A percentile compares a stretch with the other conserved stretches of the same genome.
Evolutionary conservation across 2,113 vertebrate genomes (phyloP).

Genomic region (Garra rufa): DNA sequence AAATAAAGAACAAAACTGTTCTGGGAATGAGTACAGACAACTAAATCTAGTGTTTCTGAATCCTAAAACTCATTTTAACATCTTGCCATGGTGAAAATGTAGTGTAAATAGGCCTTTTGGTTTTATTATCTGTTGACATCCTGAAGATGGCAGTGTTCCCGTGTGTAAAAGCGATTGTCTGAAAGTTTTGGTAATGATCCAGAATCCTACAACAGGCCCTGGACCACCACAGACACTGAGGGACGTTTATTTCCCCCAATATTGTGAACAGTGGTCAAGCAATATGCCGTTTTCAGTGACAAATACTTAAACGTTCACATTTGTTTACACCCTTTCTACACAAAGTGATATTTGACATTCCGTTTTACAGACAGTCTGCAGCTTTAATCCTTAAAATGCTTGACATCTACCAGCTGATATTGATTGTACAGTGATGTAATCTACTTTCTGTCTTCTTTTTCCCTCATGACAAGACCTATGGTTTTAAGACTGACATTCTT

Average conservation of each 20-base stretch:
- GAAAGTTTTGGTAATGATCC: not conserved
- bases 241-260: not conserved
- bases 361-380: not conserved
- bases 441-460: not conserved
- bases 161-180: constrained; percentile 15
- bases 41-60: not conserved
- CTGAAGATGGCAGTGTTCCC: constrained; percentile 73
- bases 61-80: not conserved
- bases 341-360: not conserved
- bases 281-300: not conserved
- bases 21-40: not conserved
- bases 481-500: constrained; percentile 48
- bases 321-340: not conserved
- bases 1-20: too few species aligned
- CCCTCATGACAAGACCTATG: constrained; percentile 63
- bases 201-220: not conserved
- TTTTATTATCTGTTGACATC: constrained; percentile 46
- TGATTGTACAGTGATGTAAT: not conserved
- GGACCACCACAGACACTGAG: not conserved
- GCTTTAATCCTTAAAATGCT: constrained; percentile 8
- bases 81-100: not conserved
- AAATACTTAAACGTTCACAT: not conserved
- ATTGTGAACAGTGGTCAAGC: not conserved
- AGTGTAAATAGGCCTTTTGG: not conserved
- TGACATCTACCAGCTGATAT: not conserved